Conservation (phyloP, 1,140 invertebrate species). For the Schlechtendalia chinensis region DNA sequence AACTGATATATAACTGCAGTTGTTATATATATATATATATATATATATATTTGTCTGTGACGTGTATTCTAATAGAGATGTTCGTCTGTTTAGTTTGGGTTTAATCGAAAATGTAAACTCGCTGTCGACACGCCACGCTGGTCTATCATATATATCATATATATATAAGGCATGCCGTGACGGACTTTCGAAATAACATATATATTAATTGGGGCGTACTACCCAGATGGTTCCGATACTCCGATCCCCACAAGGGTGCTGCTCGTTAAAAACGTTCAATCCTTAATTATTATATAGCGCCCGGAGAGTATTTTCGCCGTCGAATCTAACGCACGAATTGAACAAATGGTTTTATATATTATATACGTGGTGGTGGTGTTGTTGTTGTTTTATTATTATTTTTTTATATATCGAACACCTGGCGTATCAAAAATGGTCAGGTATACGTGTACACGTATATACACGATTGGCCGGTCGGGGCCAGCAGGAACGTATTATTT, state of each 20-base stretch:
- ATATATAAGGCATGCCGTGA: neutral
- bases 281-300: conserved; percentile 49
- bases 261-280: conserved; percentile 49
- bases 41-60: neutral
- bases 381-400: conserved; percentile 12
- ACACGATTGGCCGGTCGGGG: conserved; percentile 1
- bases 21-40: conserved; percentile 19
- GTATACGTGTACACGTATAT: conserved; percentile 13
- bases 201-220: conserved; percentile 32
- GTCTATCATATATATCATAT: neutral
- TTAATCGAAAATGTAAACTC: conserved; percentile 49
- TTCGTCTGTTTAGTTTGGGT: conserved; percentile 46
- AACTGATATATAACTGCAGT: conserved; percentile 11
- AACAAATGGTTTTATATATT: conserved; percentile 29
- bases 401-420: conserved; percentile 44
- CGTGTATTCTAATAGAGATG: conserved; percentile 33
- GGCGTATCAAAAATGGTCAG: conserved; percentile 27
- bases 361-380: neutral
- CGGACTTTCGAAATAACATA: conserved; percentile 44
- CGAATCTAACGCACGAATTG: conserved; percentile 12
- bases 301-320: conserved; percentile 34
- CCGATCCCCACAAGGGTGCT: conserved; percentile 21
- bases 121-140: conserved; percentile 42
- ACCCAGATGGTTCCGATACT: conserved; percentile 31
- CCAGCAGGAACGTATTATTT: conserved; percentile 9